Evolutionary conservation across 2,113 vertebrate species (phyloP).

Genomic region (Paramormyrops kingsleyae): DNA sequence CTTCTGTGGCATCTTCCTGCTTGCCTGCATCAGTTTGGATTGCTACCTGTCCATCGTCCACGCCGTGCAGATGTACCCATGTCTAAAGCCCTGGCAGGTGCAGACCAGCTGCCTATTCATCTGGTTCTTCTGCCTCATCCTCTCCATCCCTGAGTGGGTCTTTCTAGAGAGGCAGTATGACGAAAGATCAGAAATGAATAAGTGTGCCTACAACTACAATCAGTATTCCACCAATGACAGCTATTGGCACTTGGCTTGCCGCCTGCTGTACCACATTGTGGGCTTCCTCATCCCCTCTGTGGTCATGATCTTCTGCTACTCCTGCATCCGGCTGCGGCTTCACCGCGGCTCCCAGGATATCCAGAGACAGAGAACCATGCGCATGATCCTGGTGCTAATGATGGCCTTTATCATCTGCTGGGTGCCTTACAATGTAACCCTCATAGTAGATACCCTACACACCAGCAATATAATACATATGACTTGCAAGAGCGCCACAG

Average conservation of each 20-base stretch:
- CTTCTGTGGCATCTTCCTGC: constrained; percentile 76
- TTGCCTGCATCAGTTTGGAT: constrained; percentile 80
- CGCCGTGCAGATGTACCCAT: constrained; percentile 75
- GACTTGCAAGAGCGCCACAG: constrained; percentile 33
- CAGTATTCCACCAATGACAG: accelerated
- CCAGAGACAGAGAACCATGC: constrained; percentile 69
- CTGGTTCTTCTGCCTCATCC: constrained; percentile 66
- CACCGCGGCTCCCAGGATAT: constrained; percentile 52
- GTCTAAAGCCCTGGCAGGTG: constrained; percentile 45
- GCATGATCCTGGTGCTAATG: constrained; percentile 54
- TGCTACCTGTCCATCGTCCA: constrained; percentile 80
- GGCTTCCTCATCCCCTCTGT: constrained; percentile 71
- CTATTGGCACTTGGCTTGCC: constrained; percentile 38
- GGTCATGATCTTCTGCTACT: constrained; percentile 69
- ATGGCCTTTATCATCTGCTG: constrained; percentile 74
- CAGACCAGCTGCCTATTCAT: constrained; percentile 57
- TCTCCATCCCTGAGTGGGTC: constrained; percentile 70
- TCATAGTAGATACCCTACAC: constrained; percentile 60
- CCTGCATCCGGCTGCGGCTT: constrained; percentile 62
- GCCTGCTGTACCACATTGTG: constrained; percentile 54
- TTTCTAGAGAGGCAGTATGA: constrained; percentile 43
- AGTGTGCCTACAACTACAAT: constrained; percentile 53
- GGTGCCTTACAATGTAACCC: constrained; percentile 70
- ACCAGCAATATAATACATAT: constrained; percentile 7
- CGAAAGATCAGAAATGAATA: neutral